Base-by-base conservation (phyloP, 2,113 vertebrate species). In the Sterrhoptilus dennistouni region DNA sequence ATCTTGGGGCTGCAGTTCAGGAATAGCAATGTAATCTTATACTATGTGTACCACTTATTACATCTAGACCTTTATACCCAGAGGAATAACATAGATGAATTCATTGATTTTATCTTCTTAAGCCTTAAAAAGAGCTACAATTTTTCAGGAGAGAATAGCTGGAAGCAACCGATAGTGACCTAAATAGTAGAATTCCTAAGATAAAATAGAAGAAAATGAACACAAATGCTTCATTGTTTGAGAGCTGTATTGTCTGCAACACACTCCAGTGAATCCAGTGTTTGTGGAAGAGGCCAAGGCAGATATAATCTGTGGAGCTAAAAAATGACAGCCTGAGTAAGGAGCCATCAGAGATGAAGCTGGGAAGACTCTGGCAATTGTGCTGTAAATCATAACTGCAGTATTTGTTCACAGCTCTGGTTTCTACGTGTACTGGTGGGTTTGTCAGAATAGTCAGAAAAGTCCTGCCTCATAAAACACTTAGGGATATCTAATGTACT, bases 131-230 rank as follows among this genome's bases (percentile, higher is more conserved):
- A 92, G 69, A 94, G 80, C 80, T 89, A 81, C 94, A 86, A 71
- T 92, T 94, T 96, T 91, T 96, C 87, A 84, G 77, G 72, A 57
- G 93, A 87, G 88, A 93, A 94, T 95, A 84, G 84, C 91, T 97
- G 87, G 93, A 85, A 97, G 94, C 95, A 95, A 94, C 77, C 91
- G 95, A 96, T 93, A 96, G 90, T 91, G 93, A 96, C 95, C 96
- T 96, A 97, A 97, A 96, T 94, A 96, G 95, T 89, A 88, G 93
- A 93, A 96, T 94, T 94, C 65, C 87, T 83, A 94, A 97, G 84
- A 94, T 83, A 88, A 92, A 95, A 90, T 60, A 40, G 86, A 93
- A 95, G 89, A 87, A 95, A 96, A 90, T 77, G 78, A 93, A 87
- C 87, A 96, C 87, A 95, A 96, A 80, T 88, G 76, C 96, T 79